phyloP scores from a whole-genome alignment of 2,797 vertebrate genomes.

The Chelonia mydas region DNA sequence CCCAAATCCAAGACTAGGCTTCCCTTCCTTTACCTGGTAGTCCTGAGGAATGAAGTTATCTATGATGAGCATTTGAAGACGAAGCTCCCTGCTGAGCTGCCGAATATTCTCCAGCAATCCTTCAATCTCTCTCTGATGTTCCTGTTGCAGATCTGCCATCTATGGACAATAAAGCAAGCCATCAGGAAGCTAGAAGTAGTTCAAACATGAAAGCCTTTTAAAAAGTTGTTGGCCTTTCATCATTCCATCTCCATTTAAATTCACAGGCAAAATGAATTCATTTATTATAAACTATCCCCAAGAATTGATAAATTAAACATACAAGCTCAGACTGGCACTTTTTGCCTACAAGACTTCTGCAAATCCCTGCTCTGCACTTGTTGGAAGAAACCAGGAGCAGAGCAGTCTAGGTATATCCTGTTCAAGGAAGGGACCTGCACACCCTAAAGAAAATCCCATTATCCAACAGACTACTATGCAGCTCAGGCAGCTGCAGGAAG shows the following conservation, averaged over 20 bases:
- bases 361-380: neutral
- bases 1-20: neutral
- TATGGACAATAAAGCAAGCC: conserved; percentile 61
- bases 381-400: neutral
- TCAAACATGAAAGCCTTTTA: neutral
- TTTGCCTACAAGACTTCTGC: conserved; percentile 14
- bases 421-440: neutral
- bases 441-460: conserved; percentile 1
- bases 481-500: too few species aligned
- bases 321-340: neutral
- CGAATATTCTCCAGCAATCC: conserved; percentile 96
- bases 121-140: conserved; percentile 97
- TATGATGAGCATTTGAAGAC: conserved; percentile 98
- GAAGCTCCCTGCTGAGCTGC: conserved; percentile 95
- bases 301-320: neutral
- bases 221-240: neutral
- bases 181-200: neutral
- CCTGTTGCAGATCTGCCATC: conserved; percentile 98
- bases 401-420: neutral
- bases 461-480: neutral
- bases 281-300: neutral
- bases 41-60: conserved; percentile 99
- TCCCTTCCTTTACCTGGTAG: conserved; percentile 86
- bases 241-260: neutral
- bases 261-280: neutral